These are phyloP conservation scores for Hapalemur alaotrensis DNA, from an alignment of 2,797 vertebrate species.

Conservation along the genomic window DNA sequence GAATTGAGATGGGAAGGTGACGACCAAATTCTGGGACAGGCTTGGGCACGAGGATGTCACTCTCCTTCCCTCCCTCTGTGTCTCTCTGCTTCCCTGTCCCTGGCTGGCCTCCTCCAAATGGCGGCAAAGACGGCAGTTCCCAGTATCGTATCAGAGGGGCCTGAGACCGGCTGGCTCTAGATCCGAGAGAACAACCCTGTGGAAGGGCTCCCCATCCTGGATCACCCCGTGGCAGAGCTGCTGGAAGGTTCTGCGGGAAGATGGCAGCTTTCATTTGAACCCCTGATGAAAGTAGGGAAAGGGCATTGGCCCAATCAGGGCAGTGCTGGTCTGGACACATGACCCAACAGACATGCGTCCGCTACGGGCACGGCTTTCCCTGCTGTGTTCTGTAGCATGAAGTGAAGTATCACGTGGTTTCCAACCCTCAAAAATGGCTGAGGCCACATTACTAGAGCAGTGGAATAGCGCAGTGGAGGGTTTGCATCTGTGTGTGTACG, in stretches of 20 bases:
- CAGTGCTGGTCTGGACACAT: background rate
- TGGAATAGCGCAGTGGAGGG: rapidly evolving
- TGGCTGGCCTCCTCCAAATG: background rate
- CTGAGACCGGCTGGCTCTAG: rapidly evolving
- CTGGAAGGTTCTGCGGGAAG: background rate
- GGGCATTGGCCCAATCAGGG: background rate
- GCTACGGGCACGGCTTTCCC: rapidly evolving
- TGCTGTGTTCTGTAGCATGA: rapidly evolving
- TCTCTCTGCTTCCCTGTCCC: background rate
- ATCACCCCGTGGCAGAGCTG: rapidly evolving
- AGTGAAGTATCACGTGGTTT: background rate
- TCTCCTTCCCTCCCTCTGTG: background rate
- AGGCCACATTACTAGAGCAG: rapidly evolving
- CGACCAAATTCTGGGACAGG: background rate
- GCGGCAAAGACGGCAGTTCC: background rate
- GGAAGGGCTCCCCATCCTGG: background rate
- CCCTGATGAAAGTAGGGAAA: background rate
- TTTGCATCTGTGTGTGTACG: rapidly evolving
- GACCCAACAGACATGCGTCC: background rate
- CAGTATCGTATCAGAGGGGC: background rate
- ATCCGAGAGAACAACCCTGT: rapidly evolving
- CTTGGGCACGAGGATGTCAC: rapidly evolving
- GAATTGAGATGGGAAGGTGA: background rate
- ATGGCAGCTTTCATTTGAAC: background rate
- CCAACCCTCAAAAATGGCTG: background rate